A percentile compares a stretch with the other conserved stretches of the same genome.
Evolutionary conservation across 2,797 vertebrate species (phyloP).

Genomic region (Pteropus rufus): DNA sequence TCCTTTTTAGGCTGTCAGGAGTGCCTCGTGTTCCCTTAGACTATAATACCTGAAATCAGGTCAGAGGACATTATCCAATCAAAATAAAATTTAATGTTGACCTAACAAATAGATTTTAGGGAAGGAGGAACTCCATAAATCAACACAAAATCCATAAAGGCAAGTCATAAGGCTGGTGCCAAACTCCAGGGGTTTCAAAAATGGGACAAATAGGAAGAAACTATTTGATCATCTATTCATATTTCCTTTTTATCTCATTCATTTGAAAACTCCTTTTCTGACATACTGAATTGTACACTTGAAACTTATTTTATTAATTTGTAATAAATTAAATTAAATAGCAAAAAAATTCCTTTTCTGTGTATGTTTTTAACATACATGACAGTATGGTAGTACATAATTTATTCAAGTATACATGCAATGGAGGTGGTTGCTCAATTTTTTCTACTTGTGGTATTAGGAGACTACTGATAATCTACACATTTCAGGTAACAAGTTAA

Average conservation of each 20-base stretch:
- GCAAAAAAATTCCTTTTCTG: conserved; percentile 32
- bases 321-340: too few relatives aligned
- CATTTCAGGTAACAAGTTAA: conserved; percentile 24
- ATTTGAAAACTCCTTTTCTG: conserved; percentile 41
- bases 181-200: conserved; percentile 36
- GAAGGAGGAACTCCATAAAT: conserved; percentile 32
- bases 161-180: background rate
- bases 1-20: conserved; percentile 45
- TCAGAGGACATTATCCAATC: background rate
- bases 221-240: background rate
- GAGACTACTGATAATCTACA: background rate
- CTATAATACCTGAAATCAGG: conserved; percentile 27
- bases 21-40: conserved; percentile 16
- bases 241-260: conserved; percentile 40
- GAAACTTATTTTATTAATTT: too few relatives aligned
- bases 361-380: background rate
- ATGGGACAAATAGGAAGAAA: conserved; percentile 24
- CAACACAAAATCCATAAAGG: conserved; percentile 34
- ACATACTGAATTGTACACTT: too few relatives aligned
- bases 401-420: background rate
- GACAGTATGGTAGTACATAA: background rate
- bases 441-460: background rate
- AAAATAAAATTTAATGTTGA: conserved; percentile 40
- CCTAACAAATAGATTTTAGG: conserved; percentile 26
- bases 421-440: background rate